phyloP scores from a whole-genome alignment of 2,888 invertebrate genomes.

The Caenorhabditis uteleia region DNA sequence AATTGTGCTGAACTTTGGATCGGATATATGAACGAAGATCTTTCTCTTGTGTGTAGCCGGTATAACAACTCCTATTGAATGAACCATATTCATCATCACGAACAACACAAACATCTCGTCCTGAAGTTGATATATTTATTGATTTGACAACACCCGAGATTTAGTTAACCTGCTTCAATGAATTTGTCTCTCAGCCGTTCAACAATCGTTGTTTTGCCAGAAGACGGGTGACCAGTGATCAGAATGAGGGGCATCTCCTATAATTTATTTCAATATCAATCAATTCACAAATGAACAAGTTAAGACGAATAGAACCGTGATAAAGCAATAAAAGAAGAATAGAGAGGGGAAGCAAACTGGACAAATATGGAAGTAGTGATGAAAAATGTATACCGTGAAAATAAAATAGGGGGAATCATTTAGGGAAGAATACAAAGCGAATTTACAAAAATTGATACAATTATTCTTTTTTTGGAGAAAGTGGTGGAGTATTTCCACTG shows the following conservation, averaged over 20 bases:
- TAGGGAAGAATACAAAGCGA: not conserved
- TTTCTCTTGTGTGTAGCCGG: constrained; percentile 51
- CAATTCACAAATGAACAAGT: no score
- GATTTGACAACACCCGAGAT: no score
- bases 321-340: no score
- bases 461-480: constrained; percentile 7
- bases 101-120: constrained; percentile 41
- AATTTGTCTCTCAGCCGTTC: constrained; percentile 38
- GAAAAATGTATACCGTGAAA: no score
- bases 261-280: no score
- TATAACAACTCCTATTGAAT: constrained; percentile 40
- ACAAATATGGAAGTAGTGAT: no score
- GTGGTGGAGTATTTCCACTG: not conserved
- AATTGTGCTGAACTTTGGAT: constrained; percentile 54
- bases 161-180: no score
- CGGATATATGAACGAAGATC: constrained; percentile 61
- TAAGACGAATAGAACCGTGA: no score
- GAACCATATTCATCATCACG: constrained; percentile 46
- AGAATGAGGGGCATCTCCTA: constrained; percentile 64
- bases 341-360: no score
- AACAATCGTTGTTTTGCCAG: constrained; percentile 65
- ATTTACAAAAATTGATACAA: not conserved
- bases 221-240: constrained; percentile 63
- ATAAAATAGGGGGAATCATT: no score
- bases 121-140: no score